Evolutionary conservation across 2,113 vertebrate species (phyloP), one percentile per base, ranked within the genome.

Genomic region (Myrmecobius fasciatus): DNA sequence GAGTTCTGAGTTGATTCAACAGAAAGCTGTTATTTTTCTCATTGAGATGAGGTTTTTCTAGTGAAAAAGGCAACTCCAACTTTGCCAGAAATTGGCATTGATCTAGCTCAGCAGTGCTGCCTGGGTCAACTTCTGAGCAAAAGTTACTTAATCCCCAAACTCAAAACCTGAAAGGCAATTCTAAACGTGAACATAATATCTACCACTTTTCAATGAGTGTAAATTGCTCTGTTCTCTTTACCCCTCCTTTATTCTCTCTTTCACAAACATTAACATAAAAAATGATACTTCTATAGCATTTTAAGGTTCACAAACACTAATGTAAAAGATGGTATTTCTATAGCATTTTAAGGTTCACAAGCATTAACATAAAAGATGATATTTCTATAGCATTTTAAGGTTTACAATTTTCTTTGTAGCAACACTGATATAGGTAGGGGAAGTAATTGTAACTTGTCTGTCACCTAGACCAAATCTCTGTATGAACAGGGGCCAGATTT

Each of bases 181-280:
- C 36, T 56, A 52, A 91, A 25, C 47, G 3, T 36, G 90, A 91
- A 89, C 31, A 92, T 89, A 52, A 43, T 22, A 83, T 47, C 91
- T 97, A 10, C 43, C 52, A 83, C 22, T 10, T 91, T 94, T 91
- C n/a, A 43, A 83, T 43, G 67, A 83, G 36, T 92, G 56, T 53
- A 92, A 96, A 52, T 49, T 89, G 91, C n/a, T 95, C 83, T 49
- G 48, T 90, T 89, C 47, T 53, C 94, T 90, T 97, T 95, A 96
- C 97, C 97, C 96, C 97, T 96, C 97, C 20, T 22, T 43, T 43
- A 83, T 83, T 83, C 67, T 83, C 20, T 43, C 67, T 83, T 43
- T 83, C 20, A 83, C 67, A 43, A 83, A 83, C 17, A 43, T 83
- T 83, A 43, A 22, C 17, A 83, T 43, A 83, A 51, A 51, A 67